phyloP scores from a whole-genome alignment of 1,140 invertebrate species.

The Latrodectus geometricus region DNA sequence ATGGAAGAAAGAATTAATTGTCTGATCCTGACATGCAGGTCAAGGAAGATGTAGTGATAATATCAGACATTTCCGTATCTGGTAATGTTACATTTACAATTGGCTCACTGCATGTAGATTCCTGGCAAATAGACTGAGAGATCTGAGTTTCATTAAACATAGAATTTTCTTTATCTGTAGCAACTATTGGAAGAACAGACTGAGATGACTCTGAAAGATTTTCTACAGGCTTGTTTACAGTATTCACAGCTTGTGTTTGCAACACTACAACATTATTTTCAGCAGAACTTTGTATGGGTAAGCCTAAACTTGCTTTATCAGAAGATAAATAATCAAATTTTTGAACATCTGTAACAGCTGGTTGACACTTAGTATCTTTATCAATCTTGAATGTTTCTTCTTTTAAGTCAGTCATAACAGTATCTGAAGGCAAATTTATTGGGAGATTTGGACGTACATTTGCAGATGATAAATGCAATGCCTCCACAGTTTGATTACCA shows the following conservation, averaged over 20 bases:
- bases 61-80: neutral
- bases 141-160: neutral
- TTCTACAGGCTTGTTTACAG: too few relatives aligned
- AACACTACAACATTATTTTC: too few relatives aligned
- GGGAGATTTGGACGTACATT: neutral
- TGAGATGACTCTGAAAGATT: neutral
- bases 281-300: too few relatives aligned
- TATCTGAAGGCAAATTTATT: too few relatives aligned
- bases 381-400: too few relatives aligned
- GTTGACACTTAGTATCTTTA: too few relatives aligned
- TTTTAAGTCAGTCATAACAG: too few relatives aligned
- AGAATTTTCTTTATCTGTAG: neutral
- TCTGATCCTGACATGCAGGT: neutral
- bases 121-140: neutral
- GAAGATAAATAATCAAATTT: too few relatives aligned
- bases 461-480: neutral
- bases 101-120: neutral
- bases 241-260: too few relatives aligned
- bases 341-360: too few relatives aligned
- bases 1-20: neutral
- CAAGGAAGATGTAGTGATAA: neutral
- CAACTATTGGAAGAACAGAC: neutral
- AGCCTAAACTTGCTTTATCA: too few relatives aligned
- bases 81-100: neutral
- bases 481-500: constrained; percentile 7